Conservation (phyloP, 1,140 invertebrate genomes). For the Vanessa tameamea region DNA sequence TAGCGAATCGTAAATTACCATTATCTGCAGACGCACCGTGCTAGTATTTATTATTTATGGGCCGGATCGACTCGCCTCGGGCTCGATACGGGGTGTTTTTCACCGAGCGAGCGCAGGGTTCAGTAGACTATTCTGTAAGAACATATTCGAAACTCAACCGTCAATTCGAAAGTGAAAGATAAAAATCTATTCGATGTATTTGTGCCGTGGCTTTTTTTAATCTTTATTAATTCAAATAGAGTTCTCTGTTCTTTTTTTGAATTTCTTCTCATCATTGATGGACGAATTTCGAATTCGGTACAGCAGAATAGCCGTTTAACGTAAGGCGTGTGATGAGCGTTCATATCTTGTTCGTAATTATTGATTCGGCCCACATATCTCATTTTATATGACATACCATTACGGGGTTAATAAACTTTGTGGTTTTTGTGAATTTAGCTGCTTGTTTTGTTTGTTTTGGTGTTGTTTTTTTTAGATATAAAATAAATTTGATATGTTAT, state of each 20-base stretch:
- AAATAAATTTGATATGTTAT: neutral
- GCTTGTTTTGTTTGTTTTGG: conserved; percentile 1
- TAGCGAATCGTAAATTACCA: conserved; percentile 79
- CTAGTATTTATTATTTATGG: conserved; percentile 81
- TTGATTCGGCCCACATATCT: conserved; percentile 41
- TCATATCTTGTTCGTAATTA: conserved; percentile 39
- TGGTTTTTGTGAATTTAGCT: neutral
- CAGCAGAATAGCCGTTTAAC: neutral
- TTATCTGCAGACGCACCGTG: conserved; percentile 79
- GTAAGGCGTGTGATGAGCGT: conserved; percentile 30
- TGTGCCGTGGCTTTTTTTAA: neutral
- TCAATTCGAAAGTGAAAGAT: neutral
- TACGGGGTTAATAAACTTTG: conserved; percentile 36
- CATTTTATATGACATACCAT: conserved; percentile 35
- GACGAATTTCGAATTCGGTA: neutral
- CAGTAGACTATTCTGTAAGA: conserved; percentile 24
- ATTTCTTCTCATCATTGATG: neutral
- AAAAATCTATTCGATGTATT: neutral
- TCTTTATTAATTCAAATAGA: no score
- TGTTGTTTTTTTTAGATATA: neutral
- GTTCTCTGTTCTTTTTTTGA: neutral
- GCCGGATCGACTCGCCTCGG: conserved; percentile 71
- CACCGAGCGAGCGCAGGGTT: conserved; percentile 52
- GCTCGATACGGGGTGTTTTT: conserved; percentile 61
- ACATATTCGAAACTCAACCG: neutral